Evolutionary conservation across 2,888 invertebrate genomes (phyloP), one percentile per base, ranked within the genome.

Genomic region (Cephus pygmeus): DNA sequence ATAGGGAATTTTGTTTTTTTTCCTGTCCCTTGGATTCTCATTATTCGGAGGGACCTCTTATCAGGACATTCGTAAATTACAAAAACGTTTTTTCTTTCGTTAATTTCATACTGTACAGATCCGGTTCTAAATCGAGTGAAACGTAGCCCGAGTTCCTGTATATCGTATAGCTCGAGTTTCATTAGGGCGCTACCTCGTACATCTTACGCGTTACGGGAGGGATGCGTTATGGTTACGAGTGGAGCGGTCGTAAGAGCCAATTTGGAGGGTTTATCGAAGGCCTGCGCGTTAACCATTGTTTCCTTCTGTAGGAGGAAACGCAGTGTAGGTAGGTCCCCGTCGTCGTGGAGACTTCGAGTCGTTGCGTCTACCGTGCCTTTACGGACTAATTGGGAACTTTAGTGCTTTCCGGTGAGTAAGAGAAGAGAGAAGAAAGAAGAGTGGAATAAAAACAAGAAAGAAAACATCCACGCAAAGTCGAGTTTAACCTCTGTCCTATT

Each of bases 221-320:
- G 79, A 80, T 77, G 79, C 80, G 80, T 84, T 86, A 86, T 83
- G 83, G 83, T 86, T 86, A 82, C 80, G 83, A 81, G 79, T 79
- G 69, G 80, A 76, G 78, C 73, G 78, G 75, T 79, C 82, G 76
- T 81, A 81, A 80, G 73, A 80, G 75, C 80, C 83, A 79, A 81
- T 84, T 84, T 77, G 77, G 76, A 76, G 79, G 78, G 76, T 78
- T 78, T 78, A 78, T 75, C 75, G 75, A 69, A 76, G 56, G 76
- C 73, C 79, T 77, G 34, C 76, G 34, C 71, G 80, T 31, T 71
- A 31, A 34, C 71, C 71, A 23, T 71, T 71, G 71, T 71, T 71
- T 31, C 31, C 9, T 31, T 23, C 9, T 56, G 9, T 9, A 56
- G 56, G 2, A 56, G 56, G 9, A 23, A 56, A 23, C 23, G 23